Evolutionary conservation across 2,797 vertebrate species (phyloP).

Genomic region (Tolypeutes matacus): DNA sequence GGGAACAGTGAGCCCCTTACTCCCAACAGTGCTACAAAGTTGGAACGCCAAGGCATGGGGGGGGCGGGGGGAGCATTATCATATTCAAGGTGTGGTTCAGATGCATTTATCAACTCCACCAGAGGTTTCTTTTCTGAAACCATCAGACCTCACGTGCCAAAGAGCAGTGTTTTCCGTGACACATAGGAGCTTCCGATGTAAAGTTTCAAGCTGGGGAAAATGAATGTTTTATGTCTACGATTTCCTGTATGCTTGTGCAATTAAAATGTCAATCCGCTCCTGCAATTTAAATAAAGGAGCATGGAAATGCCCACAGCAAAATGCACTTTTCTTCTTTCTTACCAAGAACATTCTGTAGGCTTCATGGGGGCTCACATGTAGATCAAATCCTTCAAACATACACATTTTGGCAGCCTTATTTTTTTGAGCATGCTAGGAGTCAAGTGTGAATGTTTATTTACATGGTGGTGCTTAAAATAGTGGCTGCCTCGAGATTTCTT

Average conservation of each 20-base stretch:
- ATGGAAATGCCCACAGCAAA: slow-evolving; percentile 55
- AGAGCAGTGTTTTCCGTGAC: slow-evolving; percentile 52
- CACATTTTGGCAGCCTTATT: background rate
- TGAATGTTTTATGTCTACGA: slow-evolving; percentile 32
- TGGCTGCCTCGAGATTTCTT: background rate
- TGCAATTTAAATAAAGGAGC: slow-evolving; percentile 73
- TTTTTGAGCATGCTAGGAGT: accelerated
- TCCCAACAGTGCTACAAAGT: background rate
- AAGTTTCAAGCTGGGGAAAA: slow-evolving; percentile 51
- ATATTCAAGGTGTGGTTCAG: slow-evolving; percentile 49
- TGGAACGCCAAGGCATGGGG: background rate
- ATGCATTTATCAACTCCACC: slow-evolving; percentile 12
- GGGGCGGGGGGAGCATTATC: background rate
- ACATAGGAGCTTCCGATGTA: slow-evolving; percentile 48
- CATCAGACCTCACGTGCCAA: slow-evolving; percentile 48
- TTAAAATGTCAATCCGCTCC: slow-evolving; percentile 47
- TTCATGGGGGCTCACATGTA: slow-evolving; percentile 62
- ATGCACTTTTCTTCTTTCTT: slow-evolving; percentile 59
- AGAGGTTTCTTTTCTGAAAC: slow-evolving; percentile 59
- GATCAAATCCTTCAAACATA: background rate
- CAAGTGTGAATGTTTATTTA: background rate
- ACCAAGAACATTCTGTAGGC: slow-evolving; percentile 74
- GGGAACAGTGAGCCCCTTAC: background rate
- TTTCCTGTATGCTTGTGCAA: slow-evolving; percentile 59
- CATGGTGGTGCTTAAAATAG: background rate